Evolutionary conservation across 2,888 invertebrate genomes (phyloP).

Genomic region (Hyposoter dolosus): DNA sequence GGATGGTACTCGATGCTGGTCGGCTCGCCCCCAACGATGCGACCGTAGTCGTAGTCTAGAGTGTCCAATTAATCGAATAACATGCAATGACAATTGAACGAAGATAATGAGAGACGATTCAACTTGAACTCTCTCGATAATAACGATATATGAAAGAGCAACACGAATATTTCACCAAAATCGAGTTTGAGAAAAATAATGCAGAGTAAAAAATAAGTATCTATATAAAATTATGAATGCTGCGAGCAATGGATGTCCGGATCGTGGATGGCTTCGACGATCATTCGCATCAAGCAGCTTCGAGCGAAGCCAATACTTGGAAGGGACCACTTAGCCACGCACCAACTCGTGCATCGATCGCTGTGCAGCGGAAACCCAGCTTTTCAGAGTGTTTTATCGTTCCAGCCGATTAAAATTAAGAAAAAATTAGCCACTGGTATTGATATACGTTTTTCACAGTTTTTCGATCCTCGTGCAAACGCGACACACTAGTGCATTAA

Average conservation of each 20-base stretch:
- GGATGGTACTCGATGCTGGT: conserved; percentile 81
- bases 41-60: conserved; percentile 62
- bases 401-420: neutral
- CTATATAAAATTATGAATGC: neutral
- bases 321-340: neutral
- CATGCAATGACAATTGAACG: conserved; percentile 51
- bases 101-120: conserved; percentile 58
- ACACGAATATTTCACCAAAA: neutral
- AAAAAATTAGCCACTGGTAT: neutral
- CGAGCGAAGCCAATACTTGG: neutral
- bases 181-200: neutral
- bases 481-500: neutral
- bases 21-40: conserved; percentile 81
- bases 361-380: neutral
- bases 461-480: neutral
- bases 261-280: neutral
- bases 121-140: conserved; percentile 21
- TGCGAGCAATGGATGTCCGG: neutral
- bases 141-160: conserved; percentile 34
- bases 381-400: neutral
- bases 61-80: conserved; percentile 17
- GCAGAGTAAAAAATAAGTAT: neutral
- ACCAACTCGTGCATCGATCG: neutral
- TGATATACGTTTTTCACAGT: neutral
- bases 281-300: neutral